Percentiles rank a stretch among this genome's conserved stretches.
Evolutionary conservation across 2,888 invertebrate species (phyloP).

Genomic region (Lepidochrysops patricia): DNA sequence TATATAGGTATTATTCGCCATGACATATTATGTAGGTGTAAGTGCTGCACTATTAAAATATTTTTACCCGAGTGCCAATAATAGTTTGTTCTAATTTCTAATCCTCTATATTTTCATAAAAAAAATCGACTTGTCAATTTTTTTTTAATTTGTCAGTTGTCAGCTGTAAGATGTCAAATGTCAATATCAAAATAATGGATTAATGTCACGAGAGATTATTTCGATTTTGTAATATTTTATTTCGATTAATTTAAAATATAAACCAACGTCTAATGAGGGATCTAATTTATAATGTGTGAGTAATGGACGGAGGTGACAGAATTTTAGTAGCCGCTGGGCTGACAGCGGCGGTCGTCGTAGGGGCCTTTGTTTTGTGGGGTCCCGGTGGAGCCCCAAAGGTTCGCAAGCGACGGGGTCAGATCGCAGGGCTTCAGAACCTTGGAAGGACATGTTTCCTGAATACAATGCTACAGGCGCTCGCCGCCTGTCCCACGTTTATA

Average conservation of each 20-base stretch:
- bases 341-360: conserved; percentile 86
- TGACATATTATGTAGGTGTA: too few relatives aligned
- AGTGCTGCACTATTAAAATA: too few relatives aligned
- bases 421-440: conserved; percentile 90
- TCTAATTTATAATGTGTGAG: not conserved
- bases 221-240: conserved; percentile 17
- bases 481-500: conserved; percentile 88
- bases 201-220: conserved; percentile 20
- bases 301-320: conserved; percentile 83
- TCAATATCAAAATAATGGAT: conserved; percentile 15
- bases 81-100: too few relatives aligned
- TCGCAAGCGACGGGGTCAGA: conserved; percentile 79
- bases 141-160: not conserved
- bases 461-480: conserved; percentile 90
- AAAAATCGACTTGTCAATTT: not conserved
- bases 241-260: conserved; percentile 9
- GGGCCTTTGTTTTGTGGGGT: conserved; percentile 89
- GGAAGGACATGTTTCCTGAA: conserved; percentile 96
- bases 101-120: too few relatives aligned
- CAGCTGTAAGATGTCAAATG: not conserved
- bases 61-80: too few relatives aligned
- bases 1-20: too few relatives aligned
- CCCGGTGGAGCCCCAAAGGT: conserved; percentile 78
- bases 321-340: conserved; percentile 86
- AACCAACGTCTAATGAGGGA: conserved; percentile 2